Base-by-base conservation (phyloP, 2,888 invertebrate genomes). In the Polymixis flavicincta region DNA sequence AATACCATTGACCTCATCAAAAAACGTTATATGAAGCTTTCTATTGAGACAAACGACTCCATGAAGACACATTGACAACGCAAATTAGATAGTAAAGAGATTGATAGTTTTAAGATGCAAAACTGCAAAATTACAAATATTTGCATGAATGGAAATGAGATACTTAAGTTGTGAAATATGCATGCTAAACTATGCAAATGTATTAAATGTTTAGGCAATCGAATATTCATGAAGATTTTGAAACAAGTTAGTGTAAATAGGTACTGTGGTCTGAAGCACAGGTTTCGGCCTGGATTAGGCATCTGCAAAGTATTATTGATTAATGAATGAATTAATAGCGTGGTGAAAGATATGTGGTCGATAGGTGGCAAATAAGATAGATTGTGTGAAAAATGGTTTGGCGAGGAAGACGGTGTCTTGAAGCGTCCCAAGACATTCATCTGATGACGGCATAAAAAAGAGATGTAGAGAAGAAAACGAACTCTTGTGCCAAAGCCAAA, bases 1-100 rank as follows among this genome's bases (percentile, higher is more conserved):
- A 77, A 70, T 81, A 85, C 74, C 87, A 87, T 86, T 87, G 86
- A 87, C 85, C 87, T 87, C 85, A 75, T 74, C 76, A 83, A 79
- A 59, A 71, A 78, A 74, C 83, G 71, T 71, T 82, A 70, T 55
- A 76, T 42, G 71, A 74, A 72, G 75, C 84, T 86, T 81, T 87
- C 84, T 84, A 85, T 71, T 76, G 63, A 84, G 76, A 83, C 65
- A 76, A 85, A 85, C 65, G 68, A 73, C 67, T 65, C 48, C 60
- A 50, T 32, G 19, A 64, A 52, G 76, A 72, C 68, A 80, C 61
- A 75, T 67, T 71, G 84, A 83, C 86, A 75, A 66, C 75, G 70
- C 76, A 76, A 68, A 85, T 76, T 65, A 72, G 52, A 69, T 60
- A 71, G 63, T 9, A 74, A 75, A 75, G 11, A 78, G 72, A 83